Base-by-base conservation (phyloP, 2,113 vertebrate species). In the Jacana jacana region DNA sequence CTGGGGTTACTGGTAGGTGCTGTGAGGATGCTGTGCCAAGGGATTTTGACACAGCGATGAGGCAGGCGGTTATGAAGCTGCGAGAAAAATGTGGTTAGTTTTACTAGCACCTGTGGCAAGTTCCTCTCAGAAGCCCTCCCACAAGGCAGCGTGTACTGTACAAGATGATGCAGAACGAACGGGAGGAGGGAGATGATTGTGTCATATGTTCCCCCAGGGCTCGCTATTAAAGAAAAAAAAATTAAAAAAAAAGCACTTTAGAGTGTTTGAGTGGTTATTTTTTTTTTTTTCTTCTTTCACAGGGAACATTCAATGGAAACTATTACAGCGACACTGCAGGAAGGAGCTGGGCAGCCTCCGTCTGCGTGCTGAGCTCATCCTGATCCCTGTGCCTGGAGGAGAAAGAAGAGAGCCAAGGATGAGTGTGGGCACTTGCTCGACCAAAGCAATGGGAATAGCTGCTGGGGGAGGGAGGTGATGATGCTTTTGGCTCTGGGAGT, bases 151-250 rank as follows among this genome's bases (percentile, higher is more conserved):
- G 2, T 42, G 49, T n/a, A 49, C 4, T 72, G 66, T 31, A 39
- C 51, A 42, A 51, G 51, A 6, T 57, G 80, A 68, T 83, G 87
- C 76, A 90, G 48, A 60, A 48, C 31, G 85, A 81, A 6, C 82
- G 88, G 30, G 51, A 88, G 90, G 93, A 95, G 65, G 88, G 83
- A 94, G 69, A 11, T 71, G 70, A 8, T 11, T 84, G 93, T 92
- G 82, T 96, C 93, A 96, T 84, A 93, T 76, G 77, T 97, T 97
- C 96, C 96, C 40, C 86, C 54, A 28, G 61, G 81, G 57, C 80
- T 65, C 3, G 4, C 1, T 52, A 23, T 44, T 72, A 80, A 33
- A 55, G 22, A 35, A 18, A 44, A 60, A 40, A 87, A 48, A n/a
- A n/a, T n/a, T n/a, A n/a, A n/a, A n/a, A n/a, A n/a, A 16, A 30